Evolutionary conservation across 2,797 vertebrate species (phyloP).

Genomic region (Lagorchestes hirsutus): DNA sequence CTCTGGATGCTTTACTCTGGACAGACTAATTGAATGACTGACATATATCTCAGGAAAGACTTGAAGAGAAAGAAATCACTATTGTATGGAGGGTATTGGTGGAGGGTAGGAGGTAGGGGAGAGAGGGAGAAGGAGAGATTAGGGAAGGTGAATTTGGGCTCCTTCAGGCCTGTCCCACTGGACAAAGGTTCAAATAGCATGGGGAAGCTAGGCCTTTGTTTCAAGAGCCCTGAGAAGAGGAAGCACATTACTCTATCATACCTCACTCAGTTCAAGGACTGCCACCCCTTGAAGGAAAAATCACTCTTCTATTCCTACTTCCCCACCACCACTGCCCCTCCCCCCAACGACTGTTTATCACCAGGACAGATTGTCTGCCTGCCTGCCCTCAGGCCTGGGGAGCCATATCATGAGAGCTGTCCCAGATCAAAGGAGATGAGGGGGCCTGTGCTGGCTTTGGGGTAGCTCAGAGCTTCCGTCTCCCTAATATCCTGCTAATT

Average conservation of each 20-base stretch:
- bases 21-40: neutral
- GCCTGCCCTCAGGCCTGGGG: neutral
- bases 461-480: neutral
- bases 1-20: neutral
- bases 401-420: neutral
- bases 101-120: neutral
- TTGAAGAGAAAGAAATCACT: neutral
- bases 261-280: neutral
- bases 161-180: neutral
- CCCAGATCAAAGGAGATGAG: neutral
- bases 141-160: neutral
- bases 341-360: neutral
- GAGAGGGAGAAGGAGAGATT: neutral
- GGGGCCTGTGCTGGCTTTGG: neutral
- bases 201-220: neutral
- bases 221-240: neutral
- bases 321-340: neutral
- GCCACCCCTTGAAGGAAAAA: neutral
- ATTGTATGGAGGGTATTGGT: too few relatives aligned
- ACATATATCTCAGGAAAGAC: neutral
- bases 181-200: neutral
- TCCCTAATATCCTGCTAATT: neutral
- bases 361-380: neutral
- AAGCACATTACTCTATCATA: neutral
- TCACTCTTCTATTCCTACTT: neutral